Conservation (phyloP, 2,113 vertebrate genomes). For the Chionodraco myersi region DNA sequence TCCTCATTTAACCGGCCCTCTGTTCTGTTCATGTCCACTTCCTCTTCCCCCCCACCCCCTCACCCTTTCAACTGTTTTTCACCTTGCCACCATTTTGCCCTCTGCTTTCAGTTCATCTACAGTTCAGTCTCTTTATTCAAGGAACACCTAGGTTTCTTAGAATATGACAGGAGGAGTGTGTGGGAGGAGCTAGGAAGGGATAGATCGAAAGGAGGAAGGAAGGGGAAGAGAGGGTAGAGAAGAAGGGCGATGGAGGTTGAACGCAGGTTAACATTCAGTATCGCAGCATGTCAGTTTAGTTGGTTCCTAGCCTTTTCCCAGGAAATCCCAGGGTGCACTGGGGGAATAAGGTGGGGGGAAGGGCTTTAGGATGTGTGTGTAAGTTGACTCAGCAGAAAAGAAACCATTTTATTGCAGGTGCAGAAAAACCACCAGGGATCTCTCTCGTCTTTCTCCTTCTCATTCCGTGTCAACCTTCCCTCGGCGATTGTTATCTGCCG, state of each 20-base stretch:
- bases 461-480: conserved; percentile 61
- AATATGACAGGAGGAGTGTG: background rate
- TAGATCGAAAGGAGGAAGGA: background rate
- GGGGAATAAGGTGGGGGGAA: conserved; percentile 20
- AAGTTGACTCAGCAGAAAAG: conserved; percentile 73
- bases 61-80: conserved; percentile 52
- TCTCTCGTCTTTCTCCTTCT: conserved; percentile 26
- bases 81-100: conserved; percentile 59
- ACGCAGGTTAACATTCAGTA: conserved; percentile 65
- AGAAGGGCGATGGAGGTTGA: conserved; percentile 65
- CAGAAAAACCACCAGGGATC: conserved; percentile 55
- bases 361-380: conserved; percentile 25
- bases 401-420: conserved; percentile 51
- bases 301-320: conserved; percentile 46
- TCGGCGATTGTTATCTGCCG: conserved; percentile 65
- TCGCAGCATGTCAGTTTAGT: conserved; percentile 58
- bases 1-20: background rate
- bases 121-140: conserved; percentile 47
- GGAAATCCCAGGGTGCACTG: conserved; percentile 55
- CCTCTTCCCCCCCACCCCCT: conserved; percentile 39
- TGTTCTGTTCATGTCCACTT: conserved; percentile 42
- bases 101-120: conserved; percentile 51
- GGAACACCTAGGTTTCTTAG: conserved; percentile 17
- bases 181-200: background rate
- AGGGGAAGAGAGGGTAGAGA: background rate